Conservation (phyloP, 2,113 vertebrate species). For the Entosphenus tridentatus region DNA sequence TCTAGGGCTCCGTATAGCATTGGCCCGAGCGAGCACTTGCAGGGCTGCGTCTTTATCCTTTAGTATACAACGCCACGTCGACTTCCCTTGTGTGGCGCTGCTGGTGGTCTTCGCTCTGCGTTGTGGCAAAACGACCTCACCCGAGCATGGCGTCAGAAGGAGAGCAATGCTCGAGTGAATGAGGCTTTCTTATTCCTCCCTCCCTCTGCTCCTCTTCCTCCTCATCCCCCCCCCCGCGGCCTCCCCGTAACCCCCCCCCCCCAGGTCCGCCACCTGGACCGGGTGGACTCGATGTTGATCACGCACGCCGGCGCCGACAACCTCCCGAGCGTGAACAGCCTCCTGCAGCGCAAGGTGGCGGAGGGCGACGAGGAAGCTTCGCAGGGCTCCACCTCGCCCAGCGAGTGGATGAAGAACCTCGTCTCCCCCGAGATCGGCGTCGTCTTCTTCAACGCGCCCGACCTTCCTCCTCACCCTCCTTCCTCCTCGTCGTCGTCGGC, state of each 20-base stretch:
- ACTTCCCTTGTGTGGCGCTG: no score
- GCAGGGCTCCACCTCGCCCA: conserved; percentile 19
- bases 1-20: no score
- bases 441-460: conserved; percentile 49
- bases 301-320: conserved; percentile 60
- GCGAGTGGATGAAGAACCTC: conserved; percentile 41
- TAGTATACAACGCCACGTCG: no score
- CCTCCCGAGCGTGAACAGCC: conserved; percentile 57
- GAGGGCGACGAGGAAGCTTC: conserved; percentile 38
- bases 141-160: no score
- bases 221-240: no score
- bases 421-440: conserved; percentile 65
- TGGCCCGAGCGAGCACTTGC: no score
- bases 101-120: no score
- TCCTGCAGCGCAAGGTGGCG: conserved; percentile 49
- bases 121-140: no score
- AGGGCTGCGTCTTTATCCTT: no score
- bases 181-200: no score
- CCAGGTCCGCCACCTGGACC: conserved; percentile 47
- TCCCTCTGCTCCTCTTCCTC: no score
- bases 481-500: not conserved
- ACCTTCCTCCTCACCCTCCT: conserved; percentile 9
- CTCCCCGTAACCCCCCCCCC: not conserved
- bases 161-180: no score
- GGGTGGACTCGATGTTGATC: conserved; percentile 60